A percentile compares a stretch with the other conserved stretches of the same genome.
Conservation (phyloP, 2,797 vertebrate species). For the Crax fasciolata region DNA sequence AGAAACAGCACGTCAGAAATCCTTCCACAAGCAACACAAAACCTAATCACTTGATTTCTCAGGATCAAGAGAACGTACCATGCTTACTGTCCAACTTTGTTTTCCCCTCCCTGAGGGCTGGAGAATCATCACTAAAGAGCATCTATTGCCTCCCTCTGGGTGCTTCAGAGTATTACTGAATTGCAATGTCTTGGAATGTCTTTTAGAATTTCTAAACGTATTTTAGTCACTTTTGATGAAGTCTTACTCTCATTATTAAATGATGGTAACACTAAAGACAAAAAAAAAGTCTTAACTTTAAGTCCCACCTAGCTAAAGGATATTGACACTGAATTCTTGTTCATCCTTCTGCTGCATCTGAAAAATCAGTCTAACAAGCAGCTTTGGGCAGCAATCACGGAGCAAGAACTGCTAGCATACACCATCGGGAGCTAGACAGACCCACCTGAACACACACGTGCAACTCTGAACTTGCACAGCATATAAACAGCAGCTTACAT, state of each 20-base stretch:
- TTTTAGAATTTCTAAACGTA: not conserved
- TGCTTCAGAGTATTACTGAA: not conserved
- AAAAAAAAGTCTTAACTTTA: not conserved
- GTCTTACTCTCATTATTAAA: not conserved
- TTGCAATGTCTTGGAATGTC: not conserved
- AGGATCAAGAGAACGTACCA: not conserved
- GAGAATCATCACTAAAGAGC: not conserved
- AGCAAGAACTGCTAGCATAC: not conserved
- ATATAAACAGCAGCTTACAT: not conserved
- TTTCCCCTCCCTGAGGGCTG: not conserved
- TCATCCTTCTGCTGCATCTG: not conserved
- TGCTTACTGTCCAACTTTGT: not conserved
- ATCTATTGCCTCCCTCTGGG: constrained; percentile 35
- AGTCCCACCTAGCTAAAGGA: not conserved
- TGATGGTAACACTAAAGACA: not conserved
- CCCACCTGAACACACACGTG: not conserved
- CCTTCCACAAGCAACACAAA: not conserved
- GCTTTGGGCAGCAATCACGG: not conserved
- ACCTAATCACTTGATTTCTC: not conserved
- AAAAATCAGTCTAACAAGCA: not conserved
- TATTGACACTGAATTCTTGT: not conserved
- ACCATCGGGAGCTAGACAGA: not conserved
- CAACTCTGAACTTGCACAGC: not conserved
- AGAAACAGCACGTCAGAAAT: not conserved
- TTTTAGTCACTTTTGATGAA: not conserved